Base-by-base conservation (phyloP, 2,797 vertebrate species). In the Eutrigla gurnardus region DNA sequence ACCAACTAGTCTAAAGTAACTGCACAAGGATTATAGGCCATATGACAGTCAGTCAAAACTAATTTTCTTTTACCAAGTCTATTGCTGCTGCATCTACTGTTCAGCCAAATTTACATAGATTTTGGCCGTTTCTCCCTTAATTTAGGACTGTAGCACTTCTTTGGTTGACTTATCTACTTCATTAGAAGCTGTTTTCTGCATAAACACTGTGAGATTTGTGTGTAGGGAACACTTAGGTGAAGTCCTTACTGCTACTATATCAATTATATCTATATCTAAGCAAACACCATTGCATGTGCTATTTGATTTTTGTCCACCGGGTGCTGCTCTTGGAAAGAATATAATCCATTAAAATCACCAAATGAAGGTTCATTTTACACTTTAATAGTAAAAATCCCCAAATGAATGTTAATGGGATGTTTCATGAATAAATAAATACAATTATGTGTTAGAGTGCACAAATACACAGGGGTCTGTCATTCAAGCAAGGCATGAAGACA, bases 321-420 rank as follows among this genome's bases (percentile, higher is more conserved):
- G n/a, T 88, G 92, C 1, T 68, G 76, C 84, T 85, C 46, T 87
- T 60, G 10, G 40, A 76, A 4, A 68, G 39, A 71, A 7, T 15
- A 83, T 80, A 46, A 37, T 65, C 17, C 4, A 17, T 32, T 49
- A 11, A 35, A 47, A 9, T 32, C 40, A 45, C 36, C 15, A 45
- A 55, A 1, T 71, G 40, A 40, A 7, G 6, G 12, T 61, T 9
- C 0, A 49, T 43, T 52, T 37, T 2, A 59, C 32, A 53, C 54
- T 5, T 62, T 40, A 32, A 40, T 37, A 39, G 35, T 15, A 18
- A 78, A 78, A 62, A 42, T 32, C n/a, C 4, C 2, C 0, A 33
- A 25, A 53, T 52, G 1, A 9, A 63, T 49, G 5, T 12, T 1
- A 8, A 1, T 52, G 67, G 10, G 1, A 39, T 66, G 39, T 9